Percentiles rank a stretch among this genome's conserved stretches.
Evolutionary conservation across 1,140 invertebrate species (phyloP).

Genomic region (Diorhabda elongata): DNA sequence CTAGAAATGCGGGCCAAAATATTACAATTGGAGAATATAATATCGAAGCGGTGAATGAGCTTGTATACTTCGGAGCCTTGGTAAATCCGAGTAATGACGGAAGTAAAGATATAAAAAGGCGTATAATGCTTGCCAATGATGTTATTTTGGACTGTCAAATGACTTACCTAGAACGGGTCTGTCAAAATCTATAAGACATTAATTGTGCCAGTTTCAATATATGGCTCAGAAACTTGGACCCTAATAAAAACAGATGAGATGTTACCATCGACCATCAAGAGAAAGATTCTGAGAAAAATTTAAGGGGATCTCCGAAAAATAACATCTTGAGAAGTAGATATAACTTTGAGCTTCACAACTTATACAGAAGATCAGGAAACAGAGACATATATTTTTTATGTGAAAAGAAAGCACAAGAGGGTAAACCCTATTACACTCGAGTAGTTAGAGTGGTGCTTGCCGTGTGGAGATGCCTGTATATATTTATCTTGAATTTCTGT

Average conservation of each 20-base stretch:
- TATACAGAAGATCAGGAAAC: neutral
- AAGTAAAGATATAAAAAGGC: neutral
- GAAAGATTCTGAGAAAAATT: neutral
- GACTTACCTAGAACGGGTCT: neutral
- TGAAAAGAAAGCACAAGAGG: too few relatives aligned
- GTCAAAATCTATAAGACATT: neutral
- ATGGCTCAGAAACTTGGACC: neutral
- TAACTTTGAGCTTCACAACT: neutral
- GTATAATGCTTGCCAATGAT: neutral
- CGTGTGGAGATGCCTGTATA: too few relatives aligned
- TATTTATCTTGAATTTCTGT: too few relatives aligned
- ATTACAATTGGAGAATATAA: conserved; percentile 6
- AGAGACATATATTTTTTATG: neutral
- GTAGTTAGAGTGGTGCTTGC: too few relatives aligned
- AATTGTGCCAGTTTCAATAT: neutral
- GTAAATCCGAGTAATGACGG: neutral
- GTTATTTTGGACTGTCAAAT: neutral
- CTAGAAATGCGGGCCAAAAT: neutral
- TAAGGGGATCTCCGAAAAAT: neutral
- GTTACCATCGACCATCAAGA: neutral
- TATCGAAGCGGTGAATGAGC: conserved; percentile 3
- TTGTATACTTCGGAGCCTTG: conserved; percentile 2
- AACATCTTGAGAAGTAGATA: neutral
- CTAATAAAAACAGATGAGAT: neutral
- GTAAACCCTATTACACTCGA: too few relatives aligned